Base-by-base conservation (phyloP, 2,113 vertebrate species). In the Centrocercus urophasianus region DNA sequence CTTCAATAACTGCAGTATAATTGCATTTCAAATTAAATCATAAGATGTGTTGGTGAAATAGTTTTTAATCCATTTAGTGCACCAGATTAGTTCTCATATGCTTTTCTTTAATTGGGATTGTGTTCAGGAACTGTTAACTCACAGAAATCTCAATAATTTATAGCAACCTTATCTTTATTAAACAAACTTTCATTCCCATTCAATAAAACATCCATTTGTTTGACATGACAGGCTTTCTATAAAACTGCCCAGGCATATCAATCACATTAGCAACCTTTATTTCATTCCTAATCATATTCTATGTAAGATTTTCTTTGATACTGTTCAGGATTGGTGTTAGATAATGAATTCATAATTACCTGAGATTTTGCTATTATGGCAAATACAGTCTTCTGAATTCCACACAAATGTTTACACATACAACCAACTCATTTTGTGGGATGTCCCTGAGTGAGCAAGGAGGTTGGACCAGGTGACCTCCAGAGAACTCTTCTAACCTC, bases 41-140 rank as follows among this genome's bases (percentile, higher is more conserved):
- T 63, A 84, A 84, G 74, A 89, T 83, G 74, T 85, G n/a, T 76
- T 65, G 81, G 80, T 93, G 86, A 93, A 94, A 89, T 73, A 90
- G 90, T 90, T 96, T 96, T 95, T 93, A 94, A 96, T 95, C 95
- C 90, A 94, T 90, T 96, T 95, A 96, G 83, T 72, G 74, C 38
- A 82, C 70, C 66, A 95, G 92, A 93, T 92, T 75, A 90, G 81
- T 63, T 89, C 94, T 84, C 88, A 89, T 95, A 90, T 80, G n/a
- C 93, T 92, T 86, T 94, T 75, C 88, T 94, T 86, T 93, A 90
- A 94, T 86, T 90, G 90, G 77, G 83, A 88, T 78, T 78, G 57
- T 86, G 83, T 89, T 95, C 92, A 95, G 89, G 85, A 94, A 85
- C 94, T 95, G 93, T 88, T 95, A 96, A 89, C 93, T 93, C 74